These are phyloP conservation scores for Steatocranus sp. DNA, from an alignment of 2,797 vertebrate species.

Conservation along the genomic window DNA sequence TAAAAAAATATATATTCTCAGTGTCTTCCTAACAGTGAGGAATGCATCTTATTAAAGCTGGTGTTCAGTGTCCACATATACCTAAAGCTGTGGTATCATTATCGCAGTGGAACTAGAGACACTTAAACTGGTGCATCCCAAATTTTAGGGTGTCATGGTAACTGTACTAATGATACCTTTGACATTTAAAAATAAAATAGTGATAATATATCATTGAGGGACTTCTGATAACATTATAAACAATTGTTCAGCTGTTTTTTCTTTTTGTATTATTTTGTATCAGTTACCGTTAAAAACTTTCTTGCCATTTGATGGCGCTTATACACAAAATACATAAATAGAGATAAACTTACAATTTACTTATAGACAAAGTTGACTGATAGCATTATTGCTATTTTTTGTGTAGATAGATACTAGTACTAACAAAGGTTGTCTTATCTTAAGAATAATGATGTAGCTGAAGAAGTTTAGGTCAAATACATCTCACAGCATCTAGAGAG, in stretches of 20 bases:
- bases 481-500: background rate
- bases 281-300: rapidly evolving
- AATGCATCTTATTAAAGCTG: background rate
- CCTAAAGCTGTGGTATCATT: background rate
- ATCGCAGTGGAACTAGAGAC: background rate
- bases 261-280: background rate
- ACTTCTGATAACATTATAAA: background rate
- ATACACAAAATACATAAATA: background rate
- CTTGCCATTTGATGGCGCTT: background rate
- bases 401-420: background rate
- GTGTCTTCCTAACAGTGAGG: background rate
- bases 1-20: background rate
- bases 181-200: background rate
- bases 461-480: background rate
- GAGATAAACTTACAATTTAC: rapidly evolving
- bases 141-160: background rate
- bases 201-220: background rate
- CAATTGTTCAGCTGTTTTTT: background rate
- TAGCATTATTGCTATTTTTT: background rate
- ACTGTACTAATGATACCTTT: background rate
- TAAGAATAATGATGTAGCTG: background rate
- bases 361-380: background rate
- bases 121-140: background rate
- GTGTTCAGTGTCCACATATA: background rate
- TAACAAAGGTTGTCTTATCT: background rate